A percentile compares a stretch with the other conserved stretches of the same genome.
phyloP scores from a whole-genome alignment of 2,797 vertebrate species.

The Gastrophryne carolinensis region DNA sequence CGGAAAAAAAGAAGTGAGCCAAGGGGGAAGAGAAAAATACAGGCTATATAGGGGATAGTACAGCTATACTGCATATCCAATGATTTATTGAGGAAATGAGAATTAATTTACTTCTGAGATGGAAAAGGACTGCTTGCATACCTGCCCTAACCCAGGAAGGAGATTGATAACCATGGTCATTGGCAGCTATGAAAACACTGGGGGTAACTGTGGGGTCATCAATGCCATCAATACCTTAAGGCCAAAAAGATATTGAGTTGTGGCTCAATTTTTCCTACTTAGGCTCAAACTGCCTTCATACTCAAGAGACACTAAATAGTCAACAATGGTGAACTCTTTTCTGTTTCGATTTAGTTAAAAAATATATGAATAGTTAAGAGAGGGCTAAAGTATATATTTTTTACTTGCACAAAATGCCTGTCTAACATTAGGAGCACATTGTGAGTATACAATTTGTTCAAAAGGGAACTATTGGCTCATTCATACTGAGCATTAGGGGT shows the following conservation, averaged over 20 bases:
- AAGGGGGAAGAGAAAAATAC: slow-evolving; percentile 21
- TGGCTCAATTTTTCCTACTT: not conserved
- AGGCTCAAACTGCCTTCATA: not conserved
- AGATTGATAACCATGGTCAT: not conserved
- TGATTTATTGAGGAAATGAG: slow-evolving; percentile 37
- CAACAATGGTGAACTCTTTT: not conserved
- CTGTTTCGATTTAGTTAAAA: not conserved
- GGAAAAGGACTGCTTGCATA: slow-evolving; percentile 12
- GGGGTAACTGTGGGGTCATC: not conserved
- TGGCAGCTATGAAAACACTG: not conserved
- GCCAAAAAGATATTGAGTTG: slow-evolving; percentile 9
- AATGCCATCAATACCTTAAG: not conserved
- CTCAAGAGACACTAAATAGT: not conserved
- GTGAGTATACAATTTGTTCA: too few species aligned
- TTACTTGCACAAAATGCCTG: too few species aligned
- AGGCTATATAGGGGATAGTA: slow-evolving; percentile 20
- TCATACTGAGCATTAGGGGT: too few species aligned
- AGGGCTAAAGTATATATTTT: too few species aligned
- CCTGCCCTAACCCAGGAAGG: not conserved
- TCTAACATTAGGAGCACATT: too few species aligned
- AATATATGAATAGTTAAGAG: too few species aligned
- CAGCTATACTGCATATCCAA: slow-evolving; percentile 38
- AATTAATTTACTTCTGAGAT: slow-evolving; percentile 32
- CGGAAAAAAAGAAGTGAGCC: slow-evolving; percentile 27
- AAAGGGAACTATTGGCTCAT: too few species aligned